phyloP scores from a whole-genome alignment of 2,888 invertebrate species.

The Spatulosminthurus flaviceps region DNA sequence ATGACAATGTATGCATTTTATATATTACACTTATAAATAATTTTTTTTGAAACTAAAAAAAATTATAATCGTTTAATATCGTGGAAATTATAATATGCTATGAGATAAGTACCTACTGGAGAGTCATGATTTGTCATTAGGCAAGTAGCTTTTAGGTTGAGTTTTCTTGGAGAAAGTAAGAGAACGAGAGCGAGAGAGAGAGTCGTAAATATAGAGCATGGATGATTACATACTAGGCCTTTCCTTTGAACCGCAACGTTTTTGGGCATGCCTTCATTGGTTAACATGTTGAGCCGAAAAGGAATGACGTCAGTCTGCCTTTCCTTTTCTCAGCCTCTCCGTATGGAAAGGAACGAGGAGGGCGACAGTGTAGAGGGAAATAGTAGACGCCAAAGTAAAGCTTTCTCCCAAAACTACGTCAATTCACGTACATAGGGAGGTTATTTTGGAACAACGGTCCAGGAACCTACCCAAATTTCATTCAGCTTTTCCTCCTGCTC shows the following conservation, averaged over 20 bases:
- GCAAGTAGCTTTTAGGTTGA: neutral
- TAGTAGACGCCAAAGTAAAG: neutral
- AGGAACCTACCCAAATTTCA: neutral
- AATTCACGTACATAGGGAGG: neutral
- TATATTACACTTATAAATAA: too few relatives aligned
- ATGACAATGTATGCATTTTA: too few relatives aligned
- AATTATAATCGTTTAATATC: slow-evolving; percentile 12
- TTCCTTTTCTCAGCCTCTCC: neutral
- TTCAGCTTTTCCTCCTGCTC: neutral
- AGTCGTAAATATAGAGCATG: slow-evolving; percentile 4
- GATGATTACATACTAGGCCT: neutral
- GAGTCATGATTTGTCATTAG: slow-evolving; percentile 5
- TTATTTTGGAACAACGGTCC: neutral
- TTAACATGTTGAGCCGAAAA: neutral
- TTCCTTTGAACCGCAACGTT: neutral
- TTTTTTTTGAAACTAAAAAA: too few relatives aligned
- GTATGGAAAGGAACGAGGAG: neutral
- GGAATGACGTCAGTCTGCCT: neutral
- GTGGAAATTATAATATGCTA: neutral
- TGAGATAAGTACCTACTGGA: neutral
- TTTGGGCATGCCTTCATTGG: neutral
- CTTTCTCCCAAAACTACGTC: neutral
- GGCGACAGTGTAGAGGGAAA: neutral
- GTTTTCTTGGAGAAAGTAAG: too few relatives aligned
- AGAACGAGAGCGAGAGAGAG: neutral